Percentiles rank a stretch among this genome's conserved stretches.
phyloP scores from a whole-genome alignment of 1,140 invertebrate genomes.

The Pogonomyrmex californicus region DNA sequence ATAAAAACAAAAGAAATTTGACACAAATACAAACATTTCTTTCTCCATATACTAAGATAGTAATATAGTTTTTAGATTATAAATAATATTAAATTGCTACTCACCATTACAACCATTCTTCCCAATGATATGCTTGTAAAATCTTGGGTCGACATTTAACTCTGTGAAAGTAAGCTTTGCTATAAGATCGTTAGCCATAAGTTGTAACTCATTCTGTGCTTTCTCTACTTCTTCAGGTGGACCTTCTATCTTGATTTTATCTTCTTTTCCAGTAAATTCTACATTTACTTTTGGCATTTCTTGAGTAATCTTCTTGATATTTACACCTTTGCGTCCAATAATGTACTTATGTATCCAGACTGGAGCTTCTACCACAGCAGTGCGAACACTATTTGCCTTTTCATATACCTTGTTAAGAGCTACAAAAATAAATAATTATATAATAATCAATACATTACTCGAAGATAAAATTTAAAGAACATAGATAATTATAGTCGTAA shows the following conservation, averaged over 20 bases:
- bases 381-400: slow-evolving; percentile 97
- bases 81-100: slow-evolving; percentile 66
- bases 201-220: slow-evolving; percentile 93
- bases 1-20: slow-evolving; percentile 52
- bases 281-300: slow-evolving; percentile 97
- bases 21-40: slow-evolving; percentile 31
- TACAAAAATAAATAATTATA: slow-evolving; percentile 76
- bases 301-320: slow-evolving; percentile 95
- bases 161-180: slow-evolving; percentile 93
- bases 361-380: slow-evolving; percentile 95
- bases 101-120: slow-evolving; percentile 96
- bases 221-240: slow-evolving; percentile 97
- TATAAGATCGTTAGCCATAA: slow-evolving; percentile 94
- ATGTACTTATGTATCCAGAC: slow-evolving; percentile 99
- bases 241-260: slow-evolving; percentile 98
- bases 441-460: slow-evolving; percentile 15
- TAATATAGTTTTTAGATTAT: neutral
- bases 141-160: slow-evolving; percentile 94
- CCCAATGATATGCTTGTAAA: slow-evolving; percentile 99
- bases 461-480: slow-evolving; percentile 27
- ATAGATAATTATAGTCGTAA: neutral
- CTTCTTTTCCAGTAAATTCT: slow-evolving; percentile 96
- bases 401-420: slow-evolving; percentile 97
- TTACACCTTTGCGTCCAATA: slow-evolving; percentile 97
- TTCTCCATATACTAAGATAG: neutral